These are phyloP conservation scores for Peromyscus californicus DNA, from an alignment of 2,113 vertebrate species.

Conservation along the genomic window DNA sequence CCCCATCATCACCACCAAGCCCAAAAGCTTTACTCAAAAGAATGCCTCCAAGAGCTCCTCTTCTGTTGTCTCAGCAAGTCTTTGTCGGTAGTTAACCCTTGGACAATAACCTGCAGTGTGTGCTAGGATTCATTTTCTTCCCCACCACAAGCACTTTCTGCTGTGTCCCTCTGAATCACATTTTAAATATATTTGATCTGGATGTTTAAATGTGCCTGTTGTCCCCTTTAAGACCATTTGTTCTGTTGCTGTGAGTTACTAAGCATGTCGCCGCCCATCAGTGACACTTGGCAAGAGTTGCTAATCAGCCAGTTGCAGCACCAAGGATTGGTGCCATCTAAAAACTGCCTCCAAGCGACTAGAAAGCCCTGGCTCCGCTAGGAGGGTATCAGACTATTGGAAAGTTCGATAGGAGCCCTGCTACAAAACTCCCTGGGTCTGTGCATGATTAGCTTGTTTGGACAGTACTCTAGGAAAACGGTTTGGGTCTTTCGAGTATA, in stretches of 20 bases:
- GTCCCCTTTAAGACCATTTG: slow-evolving; percentile 13
- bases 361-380: background rate
- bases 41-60: background rate
- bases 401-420: background rate
- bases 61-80: background rate
- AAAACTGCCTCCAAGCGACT: background rate
- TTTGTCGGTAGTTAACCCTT: background rate
- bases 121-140: slow-evolving; percentile 5
- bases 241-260: background rate
- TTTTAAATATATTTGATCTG: slow-evolving; percentile 10
- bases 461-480: slow-evolving; percentile 52
- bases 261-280: slow-evolving; percentile 20
- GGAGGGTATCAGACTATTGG: background rate
- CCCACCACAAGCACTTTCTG: slow-evolving; percentile 26
- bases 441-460: background rate
- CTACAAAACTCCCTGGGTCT: background rate
- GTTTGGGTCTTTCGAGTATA: slow-evolving; percentile 32
- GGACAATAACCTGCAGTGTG: background rate
- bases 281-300: background rate
- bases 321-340: background rate
- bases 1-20: background rate
- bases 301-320: background rate
- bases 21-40: background rate
- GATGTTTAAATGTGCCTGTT: slow-evolving; percentile 7
- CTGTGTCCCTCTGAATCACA: background rate